Conservation (phyloP, 2,888 invertebrate species). For the Dasysyrphus tricinctus region DNA sequence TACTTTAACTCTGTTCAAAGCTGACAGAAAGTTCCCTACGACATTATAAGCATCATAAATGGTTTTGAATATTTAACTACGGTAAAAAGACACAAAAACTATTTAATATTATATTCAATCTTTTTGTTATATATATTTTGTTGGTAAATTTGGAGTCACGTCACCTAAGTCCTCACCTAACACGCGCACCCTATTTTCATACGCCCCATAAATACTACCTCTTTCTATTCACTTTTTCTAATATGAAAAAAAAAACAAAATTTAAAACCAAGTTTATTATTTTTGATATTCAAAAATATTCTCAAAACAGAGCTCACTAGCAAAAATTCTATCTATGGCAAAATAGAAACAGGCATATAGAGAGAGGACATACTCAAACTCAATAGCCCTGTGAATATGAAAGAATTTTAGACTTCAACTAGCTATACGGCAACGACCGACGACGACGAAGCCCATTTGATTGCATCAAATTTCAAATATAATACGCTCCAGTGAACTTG, state of each 20-base stretch:
- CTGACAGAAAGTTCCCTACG: too few relatives aligned
- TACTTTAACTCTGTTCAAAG: too few relatives aligned
- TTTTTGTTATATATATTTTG: too few relatives aligned
- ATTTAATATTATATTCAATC: too few relatives aligned
- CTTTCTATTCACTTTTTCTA: not conserved
- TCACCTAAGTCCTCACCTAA: too few relatives aligned
- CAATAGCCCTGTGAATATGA: not conserved
- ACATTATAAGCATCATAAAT: too few relatives aligned
- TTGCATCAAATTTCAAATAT: constrained; percentile 72
- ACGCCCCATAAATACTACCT: not conserved
- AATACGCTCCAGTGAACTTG: constrained; percentile 72
- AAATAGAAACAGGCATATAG: not conserved
- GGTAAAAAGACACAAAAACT: too few relatives aligned
- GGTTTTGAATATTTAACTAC: too few relatives aligned
- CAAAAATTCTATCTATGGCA: not conserved
- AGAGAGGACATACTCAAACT: not conserved
- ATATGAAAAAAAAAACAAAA: not conserved
- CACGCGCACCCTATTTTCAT: not conserved
- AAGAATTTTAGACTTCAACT: not conserved
- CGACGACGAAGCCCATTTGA: constrained; percentile 55
- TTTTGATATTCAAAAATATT: constrained; percentile 26
- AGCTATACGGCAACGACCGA: not conserved
- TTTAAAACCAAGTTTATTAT: constrained; percentile 41
- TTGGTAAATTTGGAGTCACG: too few relatives aligned
- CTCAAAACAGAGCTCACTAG: not conserved